Evolutionary conservation across 2,113 vertebrate genomes (phyloP).

Genomic region (Caloenas nicobarica): DNA sequence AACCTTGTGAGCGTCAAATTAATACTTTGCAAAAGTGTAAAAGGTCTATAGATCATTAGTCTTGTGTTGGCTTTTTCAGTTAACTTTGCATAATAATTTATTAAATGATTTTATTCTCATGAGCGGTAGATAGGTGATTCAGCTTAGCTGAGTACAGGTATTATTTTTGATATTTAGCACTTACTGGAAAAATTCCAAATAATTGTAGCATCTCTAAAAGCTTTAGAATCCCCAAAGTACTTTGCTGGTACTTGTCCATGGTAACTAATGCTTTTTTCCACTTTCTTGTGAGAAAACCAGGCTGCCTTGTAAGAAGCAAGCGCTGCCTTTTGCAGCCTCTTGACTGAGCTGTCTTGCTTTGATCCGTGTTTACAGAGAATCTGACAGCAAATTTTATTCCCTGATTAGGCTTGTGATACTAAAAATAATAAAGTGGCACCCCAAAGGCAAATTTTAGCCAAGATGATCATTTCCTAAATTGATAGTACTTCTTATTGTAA

Average conservation of each 20-base stretch:
- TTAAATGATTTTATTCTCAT: slow-evolving; percentile 50
- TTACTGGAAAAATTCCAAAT: slow-evolving; percentile 62
- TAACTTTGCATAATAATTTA: slow-evolving; percentile 41
- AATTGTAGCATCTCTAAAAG: slow-evolving; percentile 61
- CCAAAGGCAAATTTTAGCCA: background rate
- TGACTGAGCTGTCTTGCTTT: background rate
- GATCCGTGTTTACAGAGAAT: background rate
- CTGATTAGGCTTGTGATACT: background rate
- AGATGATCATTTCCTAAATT: background rate
- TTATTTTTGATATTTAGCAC: slow-evolving; percentile 63
- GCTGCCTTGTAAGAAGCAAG: slow-evolving; percentile 7
- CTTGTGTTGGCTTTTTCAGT: background rate
- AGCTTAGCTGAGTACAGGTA: slow-evolving; percentile 35
- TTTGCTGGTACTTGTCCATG: slow-evolving; percentile 36
- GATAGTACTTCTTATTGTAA: background rate
- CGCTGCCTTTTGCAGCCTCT: background rate
- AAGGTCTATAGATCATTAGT: background rate
- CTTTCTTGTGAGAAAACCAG: background rate
- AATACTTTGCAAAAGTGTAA: background rate
- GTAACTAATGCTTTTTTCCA: slow-evolving; percentile 42
- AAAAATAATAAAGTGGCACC: background rate
- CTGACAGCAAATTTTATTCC: background rate
- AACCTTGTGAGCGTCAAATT: background rate
- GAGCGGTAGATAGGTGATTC: slow-evolving; percentile 58
- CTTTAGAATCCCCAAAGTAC: slow-evolving; percentile 37